These are phyloP conservation scores for Alethe castanea DNA, from an alignment of 2,113 vertebrate species.

Conservation along the genomic window DNA sequence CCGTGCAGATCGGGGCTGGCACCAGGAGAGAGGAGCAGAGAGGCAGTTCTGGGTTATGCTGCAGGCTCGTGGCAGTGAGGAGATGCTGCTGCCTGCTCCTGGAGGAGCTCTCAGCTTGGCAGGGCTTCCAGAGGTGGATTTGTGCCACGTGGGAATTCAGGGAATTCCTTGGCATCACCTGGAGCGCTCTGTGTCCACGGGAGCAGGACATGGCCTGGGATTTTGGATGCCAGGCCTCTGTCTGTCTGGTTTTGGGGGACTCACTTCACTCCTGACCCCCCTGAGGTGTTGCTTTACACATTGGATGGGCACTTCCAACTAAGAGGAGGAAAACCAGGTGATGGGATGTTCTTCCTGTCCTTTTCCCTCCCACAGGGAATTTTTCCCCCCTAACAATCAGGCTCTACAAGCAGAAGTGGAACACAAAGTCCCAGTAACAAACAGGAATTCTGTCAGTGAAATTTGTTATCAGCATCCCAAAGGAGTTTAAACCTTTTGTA, in stretches of 20 bases:
- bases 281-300: accelerated
- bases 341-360: not conserved
- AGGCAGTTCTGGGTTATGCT: not conserved
- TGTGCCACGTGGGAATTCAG: accelerated
- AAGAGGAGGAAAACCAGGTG: not conserved
- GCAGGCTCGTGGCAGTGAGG: not conserved
- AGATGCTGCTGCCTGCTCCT: not conserved
- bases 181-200: not conserved
- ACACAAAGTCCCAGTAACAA: not conserved
- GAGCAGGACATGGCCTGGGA: accelerated
- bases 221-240: not conserved
- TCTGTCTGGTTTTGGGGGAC: not conserved
- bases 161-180: accelerated
- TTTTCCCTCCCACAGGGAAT: not conserved
- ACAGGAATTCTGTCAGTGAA: not conserved
- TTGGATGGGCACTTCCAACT: not conserved
- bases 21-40: accelerated
- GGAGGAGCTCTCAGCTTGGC: not conserved
- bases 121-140: not conserved
- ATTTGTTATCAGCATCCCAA: not conserved
- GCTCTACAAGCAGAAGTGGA: not conserved
- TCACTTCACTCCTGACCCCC: not conserved
- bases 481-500: not conserved
- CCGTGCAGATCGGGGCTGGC: not conserved
- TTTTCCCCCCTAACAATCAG: not conserved